Percentiles rank a stretch among this genome's conserved stretches.
Conservation (phyloP, 2,113 vertebrate genomes). For the Anarhynchus alexandrinus region DNA sequence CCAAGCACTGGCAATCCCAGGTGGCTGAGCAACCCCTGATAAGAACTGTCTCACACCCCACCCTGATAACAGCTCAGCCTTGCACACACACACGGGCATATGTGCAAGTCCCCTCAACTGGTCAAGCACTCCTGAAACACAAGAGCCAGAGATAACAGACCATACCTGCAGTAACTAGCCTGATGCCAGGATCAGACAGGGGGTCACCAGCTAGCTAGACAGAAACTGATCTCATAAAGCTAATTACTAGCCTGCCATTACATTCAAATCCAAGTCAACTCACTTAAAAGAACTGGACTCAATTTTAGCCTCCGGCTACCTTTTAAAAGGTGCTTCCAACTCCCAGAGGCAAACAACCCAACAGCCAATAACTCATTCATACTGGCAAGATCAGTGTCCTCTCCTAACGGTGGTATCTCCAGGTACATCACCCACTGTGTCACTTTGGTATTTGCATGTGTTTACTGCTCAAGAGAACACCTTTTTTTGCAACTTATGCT, state of each 20-base stretch:
- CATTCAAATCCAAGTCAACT: neutral
- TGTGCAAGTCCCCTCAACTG: neutral
- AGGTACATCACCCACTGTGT: neutral
- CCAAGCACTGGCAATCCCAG: neutral
- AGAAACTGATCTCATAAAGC: neutral
- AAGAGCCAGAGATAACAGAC: neutral
- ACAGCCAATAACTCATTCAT: neutral
- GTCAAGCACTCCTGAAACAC: neutral
- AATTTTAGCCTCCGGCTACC: neutral
- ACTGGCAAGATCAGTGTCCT: neutral
- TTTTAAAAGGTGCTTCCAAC: neutral
- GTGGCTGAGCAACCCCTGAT: neutral
- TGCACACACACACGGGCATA: too few relatives aligned
- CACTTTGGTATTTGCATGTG: fast-evolving
- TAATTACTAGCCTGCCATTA: neutral
- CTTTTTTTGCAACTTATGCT: neutral
- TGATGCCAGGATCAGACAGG: neutral
- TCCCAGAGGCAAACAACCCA: neutral
- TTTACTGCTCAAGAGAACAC: neutral
- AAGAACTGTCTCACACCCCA: neutral
- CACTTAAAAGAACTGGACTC: neutral
- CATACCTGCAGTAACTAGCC: neutral
- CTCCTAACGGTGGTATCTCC: neutral
- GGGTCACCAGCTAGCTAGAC: neutral
- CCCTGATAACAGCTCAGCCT: neutral